phyloP scores from a whole-genome alignment of 35 echinoderm and acorn worm species.

The Lytechinus variegatus region DNA sequence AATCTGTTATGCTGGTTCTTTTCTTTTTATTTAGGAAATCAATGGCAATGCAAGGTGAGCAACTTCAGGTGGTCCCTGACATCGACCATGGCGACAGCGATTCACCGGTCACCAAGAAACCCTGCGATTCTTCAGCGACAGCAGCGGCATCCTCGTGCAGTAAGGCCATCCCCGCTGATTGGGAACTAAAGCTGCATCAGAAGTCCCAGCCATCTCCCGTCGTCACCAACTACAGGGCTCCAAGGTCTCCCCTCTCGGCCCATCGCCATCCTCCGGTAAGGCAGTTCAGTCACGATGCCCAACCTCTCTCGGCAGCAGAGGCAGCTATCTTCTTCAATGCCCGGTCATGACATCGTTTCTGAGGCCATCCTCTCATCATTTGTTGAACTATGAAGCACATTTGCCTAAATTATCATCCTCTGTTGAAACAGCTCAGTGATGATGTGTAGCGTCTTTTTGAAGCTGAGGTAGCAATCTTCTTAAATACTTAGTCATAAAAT shows the following conservation, averaged over 20 bases:
- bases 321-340: constrained; percentile 10
- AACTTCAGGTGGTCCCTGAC: constrained; percentile 84
- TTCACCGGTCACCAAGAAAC: not conserved
- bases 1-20: not conserved
- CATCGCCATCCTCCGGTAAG: constrained; percentile 54
- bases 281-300: constrained; percentile 57
- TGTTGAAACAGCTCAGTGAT: constrained; percentile 42
- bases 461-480: constrained; percentile 18
- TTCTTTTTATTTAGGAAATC: constrained; percentile 61
- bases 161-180: not conserved
- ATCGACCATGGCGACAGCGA: constrained; percentile 72
- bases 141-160: not conserved
- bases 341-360: not conserved
- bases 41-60: constrained; percentile 67
- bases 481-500: not conserved
- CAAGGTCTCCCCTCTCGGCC: constrained; percentile 51
- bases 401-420: constrained; percentile 29
- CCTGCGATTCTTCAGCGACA: not conserved
- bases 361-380: not conserved
- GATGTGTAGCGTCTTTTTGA: constrained; percentile 48
- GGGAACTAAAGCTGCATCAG: constrained; percentile 14
- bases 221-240: constrained; percentile 39
- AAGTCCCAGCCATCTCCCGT: not conserved
- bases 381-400: not conserved
- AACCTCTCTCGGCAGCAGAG: constrained; percentile 52